Base-by-base conservation (phyloP, 1,140 invertebrate species). In the Teleogryllus occipitalis region DNA sequence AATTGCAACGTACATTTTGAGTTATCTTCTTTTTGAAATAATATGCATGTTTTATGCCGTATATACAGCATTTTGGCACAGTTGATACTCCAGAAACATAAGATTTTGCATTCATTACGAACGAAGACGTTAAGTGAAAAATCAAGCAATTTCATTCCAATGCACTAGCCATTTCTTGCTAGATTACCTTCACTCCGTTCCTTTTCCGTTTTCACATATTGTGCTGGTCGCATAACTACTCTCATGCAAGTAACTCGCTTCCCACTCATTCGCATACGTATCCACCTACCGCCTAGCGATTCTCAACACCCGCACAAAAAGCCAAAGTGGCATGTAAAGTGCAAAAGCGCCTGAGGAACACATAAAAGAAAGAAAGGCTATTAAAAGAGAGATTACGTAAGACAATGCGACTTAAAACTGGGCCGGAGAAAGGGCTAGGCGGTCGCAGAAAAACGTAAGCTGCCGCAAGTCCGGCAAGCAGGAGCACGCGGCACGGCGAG, bases 341-440 rank as follows among this genome's bases (percentile, higher is more conserved):
- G 54, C 54, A 65, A 14, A 65, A 14, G 18, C 27, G 27, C 27
- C 54, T 18, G 54, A 65, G 54, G 18, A 14, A 65, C 18, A 10
- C 54, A 18, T 65, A 65, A 65, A 65, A 65, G 18, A 65, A 65
- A 18, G 54, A 65, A 18, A 7, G 18, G 54, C 54, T 65, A 65
- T 65, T 65, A 65, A 65, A 65, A 65, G 54, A 65, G 54, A 65
- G 54, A 65, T 65, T 65, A 65, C 54, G 54, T 65, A 65, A 65
- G 54, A 65, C 54, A 65, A 65, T 65, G 54, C 54, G 54, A 65
- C 54, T 65, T 65, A 65, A 65, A 65, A 65, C 54, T 65, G 2
- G 54, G 54, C 54, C 54, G 54, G 54, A 65, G 54, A 65, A 65
- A 14, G 18, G 54, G 54, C 10, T 14, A 65, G 10, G 54, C 10